Conservation (phyloP, 2,113 vertebrate genomes). For the Sclerurus mexicanus region DNA sequence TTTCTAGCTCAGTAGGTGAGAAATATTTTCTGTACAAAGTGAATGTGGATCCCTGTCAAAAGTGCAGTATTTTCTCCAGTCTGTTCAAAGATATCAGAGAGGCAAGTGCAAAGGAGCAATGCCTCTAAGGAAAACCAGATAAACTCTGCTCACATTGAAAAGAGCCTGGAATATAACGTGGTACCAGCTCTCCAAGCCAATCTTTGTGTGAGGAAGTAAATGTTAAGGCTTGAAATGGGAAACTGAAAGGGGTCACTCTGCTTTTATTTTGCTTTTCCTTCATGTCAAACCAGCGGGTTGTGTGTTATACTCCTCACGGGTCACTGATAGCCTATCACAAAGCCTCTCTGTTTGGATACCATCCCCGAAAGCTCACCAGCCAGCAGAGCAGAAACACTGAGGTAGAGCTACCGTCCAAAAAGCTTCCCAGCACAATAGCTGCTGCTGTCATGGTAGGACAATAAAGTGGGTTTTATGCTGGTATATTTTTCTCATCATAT, state of each 20-base stretch:
- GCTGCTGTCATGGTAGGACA: constrained; percentile 82
- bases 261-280: constrained; percentile 74
- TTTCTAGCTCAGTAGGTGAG: not conserved
- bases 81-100: not conserved
- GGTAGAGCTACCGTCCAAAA: constrained; percentile 62
- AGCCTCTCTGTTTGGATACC: constrained; percentile 85
- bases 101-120: not conserved
- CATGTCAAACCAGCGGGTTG: constrained; percentile 76
- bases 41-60: not conserved
- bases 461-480: constrained; percentile 79
- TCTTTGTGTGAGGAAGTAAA: constrained; percentile 59
- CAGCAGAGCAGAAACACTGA: constrained; percentile 77
- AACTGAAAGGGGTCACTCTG: constrained; percentile 64
- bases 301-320: constrained; percentile 69
- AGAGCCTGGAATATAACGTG: not conserved
- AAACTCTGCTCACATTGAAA: not conserved
- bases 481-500: constrained; percentile 79
- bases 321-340: constrained; percentile 88
- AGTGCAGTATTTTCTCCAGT: not conserved
- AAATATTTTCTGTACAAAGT: not conserved
- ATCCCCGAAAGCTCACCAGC: constrained; percentile 66
- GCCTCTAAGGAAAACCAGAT: not conserved
- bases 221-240: constrained; percentile 71
- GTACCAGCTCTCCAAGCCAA: constrained; percentile 18
- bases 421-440: constrained; percentile 76